Base-by-base conservation (phyloP, 2,888 invertebrate genomes). In the Caenorhabditis wallacei region DNA sequence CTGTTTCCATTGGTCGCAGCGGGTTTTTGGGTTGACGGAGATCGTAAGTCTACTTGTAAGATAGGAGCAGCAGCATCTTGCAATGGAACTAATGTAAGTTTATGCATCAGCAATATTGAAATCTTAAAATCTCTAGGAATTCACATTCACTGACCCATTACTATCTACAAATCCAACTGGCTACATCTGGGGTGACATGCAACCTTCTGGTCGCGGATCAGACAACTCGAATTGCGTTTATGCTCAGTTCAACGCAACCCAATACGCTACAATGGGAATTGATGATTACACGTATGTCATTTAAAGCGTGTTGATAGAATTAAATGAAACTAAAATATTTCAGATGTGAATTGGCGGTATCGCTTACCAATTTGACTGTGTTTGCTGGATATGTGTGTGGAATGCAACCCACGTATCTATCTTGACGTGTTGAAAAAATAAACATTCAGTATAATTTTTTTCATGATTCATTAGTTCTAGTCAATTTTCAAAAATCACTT, bases 91-190 rank as follows among this genome's bases (percentile, higher is more conserved):
- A 18, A 51, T 51, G 51, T 51, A 18, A 51, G 51, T 51, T 18
- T 20, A 5, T 40, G n/a, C n/a, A n/a, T n/a, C n/a, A n/a, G n/a
- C n/a, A n/a, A n/a, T n/a, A n/a, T n/a, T n/a, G n/a, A n/a, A n/a
- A n/a, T n/a, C n/a, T n/a, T n/a, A n/a, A n/a, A n/a, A n/a, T 13
- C 40, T 26, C 0, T 26, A 63, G 61, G 61, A 46, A 46, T 63
- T 63, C 61, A 18, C n/a, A 1, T 63, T 63, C 46, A 4, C 43
- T 1, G 61, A 63, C 26, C 61, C 61, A 1, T 1, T 11, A n/a
- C 46, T 63, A 3, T 63, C 61, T 22, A 22, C n/a, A 1, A 46
- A 63, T 8, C 61, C 61, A 0, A 63, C 61, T n/a, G 61, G 61
- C 5, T 63, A 46, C n/a, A 16, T 46, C 1, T 63, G 61, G 61